These are phyloP conservation scores for Poeciliopsis gracilis DNA, from an alignment of 2,797 vertebrate species.

Conservation along the genomic window DNA sequence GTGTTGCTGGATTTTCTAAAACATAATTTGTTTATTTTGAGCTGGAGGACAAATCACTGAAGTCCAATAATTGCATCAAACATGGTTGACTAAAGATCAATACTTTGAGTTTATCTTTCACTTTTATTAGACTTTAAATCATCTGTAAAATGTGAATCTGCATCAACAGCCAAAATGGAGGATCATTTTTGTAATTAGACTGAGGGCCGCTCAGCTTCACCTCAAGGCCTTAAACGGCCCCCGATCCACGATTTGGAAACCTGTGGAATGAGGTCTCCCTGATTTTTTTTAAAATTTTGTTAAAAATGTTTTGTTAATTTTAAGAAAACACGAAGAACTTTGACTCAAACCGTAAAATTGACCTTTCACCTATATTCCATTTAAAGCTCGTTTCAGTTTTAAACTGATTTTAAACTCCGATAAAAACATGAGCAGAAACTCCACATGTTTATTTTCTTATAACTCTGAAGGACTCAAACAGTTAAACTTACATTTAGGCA, in stretches of 20 bases:
- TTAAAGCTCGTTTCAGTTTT: not conserved
- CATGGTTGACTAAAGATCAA: not conserved
- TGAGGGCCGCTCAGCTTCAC: too few relatives aligned
- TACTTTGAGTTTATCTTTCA: not conserved
- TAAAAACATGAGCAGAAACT: not conserved
- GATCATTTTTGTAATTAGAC: too few relatives aligned
- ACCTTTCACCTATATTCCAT: not conserved
- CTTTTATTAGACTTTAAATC: too few relatives aligned
- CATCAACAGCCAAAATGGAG: too few relatives aligned
- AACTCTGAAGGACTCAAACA: not conserved
- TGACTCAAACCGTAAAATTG: not conserved
- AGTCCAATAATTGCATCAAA: not conserved
- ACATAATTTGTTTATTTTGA: too few relatives aligned
- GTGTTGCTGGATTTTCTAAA: too few relatives aligned
- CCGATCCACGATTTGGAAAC: too few relatives aligned
- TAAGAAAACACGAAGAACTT: not conserved
- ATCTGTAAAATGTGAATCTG: too few relatives aligned
- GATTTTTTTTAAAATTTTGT: not conserved
- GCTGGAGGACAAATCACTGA: too few relatives aligned
- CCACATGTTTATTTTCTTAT: not conserved
- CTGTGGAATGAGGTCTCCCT: not conserved
- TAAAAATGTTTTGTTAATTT: not conserved
- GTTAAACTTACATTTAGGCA: conserved; percentile 65
- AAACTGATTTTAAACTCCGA: not conserved
- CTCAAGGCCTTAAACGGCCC: too few relatives aligned